phyloP scores from a whole-genome alignment of 2,888 invertebrate species.

The Campopleginae sp. region DNA sequence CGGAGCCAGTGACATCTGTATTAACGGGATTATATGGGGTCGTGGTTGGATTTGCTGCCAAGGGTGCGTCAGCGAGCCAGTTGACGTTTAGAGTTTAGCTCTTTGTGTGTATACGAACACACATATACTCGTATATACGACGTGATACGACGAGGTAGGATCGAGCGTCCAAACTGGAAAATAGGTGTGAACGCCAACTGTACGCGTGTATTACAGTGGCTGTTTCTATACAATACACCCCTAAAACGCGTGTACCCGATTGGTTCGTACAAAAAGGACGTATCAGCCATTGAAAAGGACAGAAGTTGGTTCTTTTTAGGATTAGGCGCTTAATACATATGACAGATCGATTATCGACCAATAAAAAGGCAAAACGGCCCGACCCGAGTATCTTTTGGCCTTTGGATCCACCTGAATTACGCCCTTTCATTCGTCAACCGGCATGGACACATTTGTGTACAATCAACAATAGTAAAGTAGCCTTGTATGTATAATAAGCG shows the following conservation, averaged over 20 bases:
- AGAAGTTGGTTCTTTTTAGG: neutral
- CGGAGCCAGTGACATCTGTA: conserved; percentile 82
- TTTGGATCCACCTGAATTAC: neutral
- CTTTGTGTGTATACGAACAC: neutral
- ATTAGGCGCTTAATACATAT: neutral
- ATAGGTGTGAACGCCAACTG: conserved; percentile 76
- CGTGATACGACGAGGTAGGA: conserved; percentile 52
- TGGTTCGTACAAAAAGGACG: conserved; percentile 3
- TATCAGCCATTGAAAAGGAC: neutral
- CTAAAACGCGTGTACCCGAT: neutral
- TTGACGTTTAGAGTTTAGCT: conserved; percentile 51
- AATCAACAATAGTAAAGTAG: conserved; percentile 45
- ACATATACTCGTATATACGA: neutral
- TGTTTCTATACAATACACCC: conserved; percentile 32
- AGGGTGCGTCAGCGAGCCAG: conserved; percentile 56
- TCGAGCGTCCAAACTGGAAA: conserved; percentile 68
- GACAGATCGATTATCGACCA: neutral
- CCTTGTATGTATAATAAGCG: conserved; percentile 17
- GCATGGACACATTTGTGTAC: neutral
- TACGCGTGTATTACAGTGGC: conserved; percentile 64
- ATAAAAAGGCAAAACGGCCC: neutral
- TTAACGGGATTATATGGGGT: conserved; percentile 81
- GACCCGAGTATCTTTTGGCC: neutral
- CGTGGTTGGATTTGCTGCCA: conserved; percentile 73
- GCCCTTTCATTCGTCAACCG: conserved; percentile 15